Conservation (phyloP, 2,888 invertebrate genomes). For the Drosophila robusta region DNA sequence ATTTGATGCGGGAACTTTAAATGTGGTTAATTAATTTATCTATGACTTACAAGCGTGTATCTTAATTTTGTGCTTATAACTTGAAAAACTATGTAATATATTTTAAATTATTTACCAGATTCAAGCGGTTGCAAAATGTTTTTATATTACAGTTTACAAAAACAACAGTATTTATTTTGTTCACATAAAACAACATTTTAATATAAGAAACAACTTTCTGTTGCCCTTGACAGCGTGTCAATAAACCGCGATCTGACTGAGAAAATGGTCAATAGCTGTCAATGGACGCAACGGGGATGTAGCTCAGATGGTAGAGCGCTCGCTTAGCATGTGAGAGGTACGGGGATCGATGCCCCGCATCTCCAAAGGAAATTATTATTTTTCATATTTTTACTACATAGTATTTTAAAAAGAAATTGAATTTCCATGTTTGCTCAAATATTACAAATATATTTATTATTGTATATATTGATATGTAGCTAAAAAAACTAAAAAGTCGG, state of each 20-base stretch:
- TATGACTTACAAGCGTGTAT: not conserved
- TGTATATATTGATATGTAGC: no score
- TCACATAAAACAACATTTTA: not conserved
- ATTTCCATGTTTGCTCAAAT: no score
- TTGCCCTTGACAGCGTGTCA: not conserved
- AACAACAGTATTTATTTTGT: no score
- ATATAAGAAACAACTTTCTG: not conserved
- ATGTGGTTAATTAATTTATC: not conserved
- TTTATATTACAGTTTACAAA: no score
- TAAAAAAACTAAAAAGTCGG: not conserved
- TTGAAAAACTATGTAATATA: not conserved
- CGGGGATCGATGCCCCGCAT: constrained; percentile 85
- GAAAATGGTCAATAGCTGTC: constrained; percentile 35
- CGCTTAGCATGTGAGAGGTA: constrained; percentile 85
- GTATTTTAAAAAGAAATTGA: no score
- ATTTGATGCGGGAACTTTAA: constrained; percentile 1
- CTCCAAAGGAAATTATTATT: constrained; percentile 61
- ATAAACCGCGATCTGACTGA: not conserved
- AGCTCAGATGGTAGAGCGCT: constrained; percentile 86
- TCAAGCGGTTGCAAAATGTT: no score
- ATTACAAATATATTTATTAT: no score
- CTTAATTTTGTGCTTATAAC: no score
- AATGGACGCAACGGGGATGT: constrained; percentile 81
- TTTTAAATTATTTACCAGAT: no score
- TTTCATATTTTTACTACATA: not conserved